Conservation (phyloP, 2,797 vertebrate species). For the Sebastes matsubarae region DNA sequence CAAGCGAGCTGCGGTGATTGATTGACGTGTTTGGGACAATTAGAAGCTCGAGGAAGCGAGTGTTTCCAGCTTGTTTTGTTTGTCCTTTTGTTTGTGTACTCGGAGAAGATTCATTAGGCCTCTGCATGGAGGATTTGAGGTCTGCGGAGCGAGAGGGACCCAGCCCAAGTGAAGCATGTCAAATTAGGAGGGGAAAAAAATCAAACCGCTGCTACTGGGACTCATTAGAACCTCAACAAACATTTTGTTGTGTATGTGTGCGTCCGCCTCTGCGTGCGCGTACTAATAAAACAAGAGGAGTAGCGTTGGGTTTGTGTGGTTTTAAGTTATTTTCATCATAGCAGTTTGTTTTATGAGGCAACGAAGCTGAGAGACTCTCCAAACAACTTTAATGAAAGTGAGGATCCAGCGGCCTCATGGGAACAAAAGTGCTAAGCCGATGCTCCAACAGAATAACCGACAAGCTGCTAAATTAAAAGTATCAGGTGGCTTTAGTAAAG, state of each 20-base stretch:
- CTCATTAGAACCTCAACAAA: constrained; percentile 82
- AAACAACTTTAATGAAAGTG: constrained; percentile 80
- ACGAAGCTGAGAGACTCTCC: constrained; percentile 65
- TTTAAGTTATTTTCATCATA: constrained; percentile 87
- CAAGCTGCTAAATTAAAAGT: constrained; percentile 49
- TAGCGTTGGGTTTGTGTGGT: constrained; percentile 60
- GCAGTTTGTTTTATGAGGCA: constrained; percentile 83
- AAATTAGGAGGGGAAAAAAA: constrained; percentile 75
- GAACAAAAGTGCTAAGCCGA: constrained; percentile 46
- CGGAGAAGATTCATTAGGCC: constrained; percentile 78
- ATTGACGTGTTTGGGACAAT: constrained; percentile 74
- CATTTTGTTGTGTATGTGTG: constrained; percentile 61
- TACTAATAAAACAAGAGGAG: constrained; percentile 60
- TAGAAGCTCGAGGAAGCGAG: constrained; percentile 63
- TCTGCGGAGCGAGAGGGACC: constrained; percentile 69
- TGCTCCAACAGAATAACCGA: constrained; percentile 51
- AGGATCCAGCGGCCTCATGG: constrained; percentile 59
- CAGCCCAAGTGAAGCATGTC: constrained; percentile 81
- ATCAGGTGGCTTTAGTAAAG: constrained; percentile 67
- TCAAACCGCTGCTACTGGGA: constrained; percentile 77
- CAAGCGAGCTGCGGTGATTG: constrained; percentile 47
- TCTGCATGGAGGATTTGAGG: constrained; percentile 72
- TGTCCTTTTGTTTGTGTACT: constrained; percentile 69
- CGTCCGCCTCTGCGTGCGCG: constrained; percentile 45
- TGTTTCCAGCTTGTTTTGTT: constrained; percentile 62